Evolutionary conservation across 2,797 vertebrate genomes (phyloP).

Genomic region (Rhodeus uyekii): DNA sequence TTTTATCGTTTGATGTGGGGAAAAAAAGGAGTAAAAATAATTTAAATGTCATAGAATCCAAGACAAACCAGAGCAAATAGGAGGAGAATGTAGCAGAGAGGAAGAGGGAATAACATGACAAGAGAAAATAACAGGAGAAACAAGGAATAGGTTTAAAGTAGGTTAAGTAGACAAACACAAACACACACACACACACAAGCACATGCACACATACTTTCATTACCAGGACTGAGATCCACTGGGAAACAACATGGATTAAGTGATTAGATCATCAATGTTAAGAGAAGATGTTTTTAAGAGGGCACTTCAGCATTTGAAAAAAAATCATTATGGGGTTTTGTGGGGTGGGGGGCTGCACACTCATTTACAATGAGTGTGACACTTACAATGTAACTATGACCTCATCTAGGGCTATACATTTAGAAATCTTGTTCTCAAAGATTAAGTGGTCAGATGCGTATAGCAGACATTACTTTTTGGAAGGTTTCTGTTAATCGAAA

Average conservation of each 20-base stretch:
- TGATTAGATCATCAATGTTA: constrained; percentile 12
- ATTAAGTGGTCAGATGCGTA: too few species aligned
- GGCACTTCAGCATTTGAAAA: neutral
- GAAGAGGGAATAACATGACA: constrained; percentile 31
- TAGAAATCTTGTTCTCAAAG: neutral
- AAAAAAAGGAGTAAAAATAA: neutral
- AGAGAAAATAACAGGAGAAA: constrained; percentile 53
- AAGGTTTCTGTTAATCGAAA: too few species aligned
- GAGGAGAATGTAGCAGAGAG: neutral
- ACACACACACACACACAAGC: too few species aligned
- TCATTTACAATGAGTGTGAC: neutral
- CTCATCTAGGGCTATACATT: neutral
- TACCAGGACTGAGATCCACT: neutral
- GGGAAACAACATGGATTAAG: constrained; percentile 13
- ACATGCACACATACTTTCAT: constrained; percentile 41
- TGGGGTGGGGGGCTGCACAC: neutral
- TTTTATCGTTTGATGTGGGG: neutral
- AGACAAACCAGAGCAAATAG: neutral
- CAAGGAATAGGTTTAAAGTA: constrained; percentile 58
- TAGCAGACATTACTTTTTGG: too few species aligned
- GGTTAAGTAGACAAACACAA: constrained; percentile 65
- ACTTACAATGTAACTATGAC: neutral
- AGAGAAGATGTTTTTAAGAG: constrained; percentile 9
- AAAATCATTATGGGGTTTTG: neutral
- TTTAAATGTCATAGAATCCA: neutral